Evolutionary conservation across 2,113 vertebrate species (phyloP).

Genomic region (Theristicus caerulescens): DNA sequence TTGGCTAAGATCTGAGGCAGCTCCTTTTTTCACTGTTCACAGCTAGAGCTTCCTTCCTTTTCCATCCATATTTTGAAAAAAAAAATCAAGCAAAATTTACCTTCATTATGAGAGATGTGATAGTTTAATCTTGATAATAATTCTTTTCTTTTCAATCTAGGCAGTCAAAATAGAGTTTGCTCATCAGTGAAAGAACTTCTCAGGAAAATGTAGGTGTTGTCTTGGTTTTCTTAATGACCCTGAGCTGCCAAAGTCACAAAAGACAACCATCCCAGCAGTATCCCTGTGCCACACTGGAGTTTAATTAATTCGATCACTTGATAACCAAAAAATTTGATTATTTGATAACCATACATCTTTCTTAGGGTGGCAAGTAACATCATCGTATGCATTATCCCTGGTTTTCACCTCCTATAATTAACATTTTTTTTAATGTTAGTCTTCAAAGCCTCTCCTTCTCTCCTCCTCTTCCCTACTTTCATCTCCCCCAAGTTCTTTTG

Average conservation of each 20-base stretch:
- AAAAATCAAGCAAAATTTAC: not conserved
- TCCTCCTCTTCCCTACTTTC: not conserved
- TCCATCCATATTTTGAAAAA: not conserved
- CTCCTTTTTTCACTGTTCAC: not conserved
- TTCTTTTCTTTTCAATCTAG: not conserved
- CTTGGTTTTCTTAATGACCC: not conserved
- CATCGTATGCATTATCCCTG: not conserved
- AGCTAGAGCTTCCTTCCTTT: not conserved
- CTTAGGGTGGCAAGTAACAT: not conserved
- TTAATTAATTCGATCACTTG: not conserved
- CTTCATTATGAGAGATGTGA: not conserved
- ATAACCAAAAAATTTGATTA: not conserved
- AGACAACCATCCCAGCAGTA: not conserved
- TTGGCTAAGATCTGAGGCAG: not conserved
- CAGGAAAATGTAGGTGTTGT: not conserved
- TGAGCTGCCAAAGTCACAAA: not conserved
- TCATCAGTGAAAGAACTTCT: not conserved
- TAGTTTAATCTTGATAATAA: not conserved
- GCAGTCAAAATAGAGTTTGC: not conserved
- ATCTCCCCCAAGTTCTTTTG: not conserved
- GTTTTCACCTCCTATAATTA: not conserved
- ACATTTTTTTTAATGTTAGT: not conserved
- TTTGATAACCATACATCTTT: not conserved
- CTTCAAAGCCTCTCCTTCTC: not conserved
- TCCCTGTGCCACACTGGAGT: not conserved